Evolutionary conservation across 2,888 invertebrate species (phyloP).

Genomic region (Apotomis capreana): DNA sequence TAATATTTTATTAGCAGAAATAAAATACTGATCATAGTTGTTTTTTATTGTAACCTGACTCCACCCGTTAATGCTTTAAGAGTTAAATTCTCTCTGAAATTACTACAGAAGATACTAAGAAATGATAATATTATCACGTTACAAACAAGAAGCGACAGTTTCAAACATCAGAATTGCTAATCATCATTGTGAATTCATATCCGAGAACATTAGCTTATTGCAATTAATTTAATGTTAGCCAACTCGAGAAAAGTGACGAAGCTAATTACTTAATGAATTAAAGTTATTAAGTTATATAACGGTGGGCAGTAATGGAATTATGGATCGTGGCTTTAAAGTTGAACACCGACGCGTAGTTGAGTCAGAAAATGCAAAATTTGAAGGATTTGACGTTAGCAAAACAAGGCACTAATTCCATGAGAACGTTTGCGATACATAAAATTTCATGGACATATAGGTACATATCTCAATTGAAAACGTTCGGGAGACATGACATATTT

Average conservation of each 20-base stretch:
- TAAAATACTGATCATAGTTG: too few relatives aligned
- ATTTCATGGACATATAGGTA: too few relatives aligned
- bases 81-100: neutral
- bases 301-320: neutral
- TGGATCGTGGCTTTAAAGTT: neutral
- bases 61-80: too few relatives aligned
- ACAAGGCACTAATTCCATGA: too few relatives aligned
- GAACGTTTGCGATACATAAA: too few relatives aligned
- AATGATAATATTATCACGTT: neutral
- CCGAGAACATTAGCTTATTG: neutral
- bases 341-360: neutral
- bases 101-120: conserved; percentile 1
- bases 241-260: neutral
- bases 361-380: neutral
- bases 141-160: conserved; percentile 5
- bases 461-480: too few relatives aligned
- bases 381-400: too few relatives aligned
- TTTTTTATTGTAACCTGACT: too few relatives aligned
- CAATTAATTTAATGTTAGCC: conserved; percentile 9
- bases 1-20: too few relatives aligned
- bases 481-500: too few relatives aligned
- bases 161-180: conserved; percentile 8
- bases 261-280: conserved; percentile 1
- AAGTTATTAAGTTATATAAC: neutral
- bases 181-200: conserved; percentile 7